phyloP scores from a whole-genome alignment of 1,140 invertebrate genomes.

The Diprion similis region DNA sequence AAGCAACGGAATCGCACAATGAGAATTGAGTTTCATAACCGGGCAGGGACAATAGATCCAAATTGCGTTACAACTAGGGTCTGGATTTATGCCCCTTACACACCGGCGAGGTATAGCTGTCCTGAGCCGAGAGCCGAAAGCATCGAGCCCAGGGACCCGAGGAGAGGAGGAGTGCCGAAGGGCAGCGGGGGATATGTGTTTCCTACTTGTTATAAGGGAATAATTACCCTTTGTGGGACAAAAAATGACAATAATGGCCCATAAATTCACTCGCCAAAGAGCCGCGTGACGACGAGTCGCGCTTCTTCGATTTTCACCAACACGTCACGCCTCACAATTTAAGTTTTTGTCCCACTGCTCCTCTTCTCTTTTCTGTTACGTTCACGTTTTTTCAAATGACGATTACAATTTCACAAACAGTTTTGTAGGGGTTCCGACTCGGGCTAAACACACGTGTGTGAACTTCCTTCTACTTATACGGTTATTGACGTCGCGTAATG shows the following conservation, averaged over 20 bases:
- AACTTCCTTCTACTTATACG: no score
- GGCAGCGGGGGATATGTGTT: conserved; percentile 44
- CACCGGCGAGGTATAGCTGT: conserved; percentile 12
- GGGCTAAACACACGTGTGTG: no score
- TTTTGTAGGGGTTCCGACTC: no score
- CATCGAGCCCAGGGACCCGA: not conserved
- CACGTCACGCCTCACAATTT: not conserved
- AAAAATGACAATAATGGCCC: conserved; percentile 26
- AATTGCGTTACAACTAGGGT: conserved; percentile 58
- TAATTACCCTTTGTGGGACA: conserved; percentile 45
- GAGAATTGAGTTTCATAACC: conserved; percentile 57
- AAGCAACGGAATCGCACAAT: conserved; percentile 44
- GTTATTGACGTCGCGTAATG: no score
- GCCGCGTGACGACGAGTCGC: conserved; percentile 8
- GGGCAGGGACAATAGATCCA: conserved; percentile 49
- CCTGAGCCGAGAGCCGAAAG: conserved; percentile 2
- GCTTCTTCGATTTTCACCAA: conserved; percentile 4
- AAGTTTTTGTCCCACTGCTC: no score
- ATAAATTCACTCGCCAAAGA: conserved; percentile 22
- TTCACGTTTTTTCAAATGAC: no score
- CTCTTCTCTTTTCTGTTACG: no score
- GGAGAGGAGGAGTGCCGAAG: not conserved
- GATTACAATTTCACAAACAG: no score
- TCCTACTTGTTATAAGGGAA: conserved; percentile 43
- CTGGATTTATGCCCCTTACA: conserved; percentile 43